Evolutionary conservation across 2,113 vertebrate genomes (phyloP).

Genomic region (Rallus limicola): DNA sequence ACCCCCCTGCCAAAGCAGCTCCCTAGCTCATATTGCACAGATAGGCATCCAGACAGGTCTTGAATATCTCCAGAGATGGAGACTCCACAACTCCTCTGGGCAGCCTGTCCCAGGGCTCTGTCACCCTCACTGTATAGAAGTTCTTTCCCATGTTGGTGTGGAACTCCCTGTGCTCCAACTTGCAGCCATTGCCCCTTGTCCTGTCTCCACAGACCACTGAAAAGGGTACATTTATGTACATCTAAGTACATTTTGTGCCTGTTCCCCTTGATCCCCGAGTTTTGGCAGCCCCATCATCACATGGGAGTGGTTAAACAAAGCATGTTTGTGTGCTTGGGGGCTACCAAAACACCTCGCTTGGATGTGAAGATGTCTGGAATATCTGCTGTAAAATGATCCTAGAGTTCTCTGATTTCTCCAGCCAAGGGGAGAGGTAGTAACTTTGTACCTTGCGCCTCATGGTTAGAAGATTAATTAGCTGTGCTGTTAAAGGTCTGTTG

Average conservation of each 20-base stretch:
- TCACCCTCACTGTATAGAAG: too few species aligned
- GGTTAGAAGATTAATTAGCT: neutral
- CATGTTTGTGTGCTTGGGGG: neutral
- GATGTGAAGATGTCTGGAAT: neutral
- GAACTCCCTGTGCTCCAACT: too few species aligned
- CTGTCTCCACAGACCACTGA: too few species aligned
- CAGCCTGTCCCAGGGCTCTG: too few species aligned
- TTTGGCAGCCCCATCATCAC: neutral
- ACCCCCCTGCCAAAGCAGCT: too few species aligned
- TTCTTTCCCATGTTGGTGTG: too few species aligned
- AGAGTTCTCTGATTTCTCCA: neutral
- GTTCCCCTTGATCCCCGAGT: accelerated
- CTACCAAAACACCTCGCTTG: neutral
- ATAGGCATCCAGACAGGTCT: too few species aligned
- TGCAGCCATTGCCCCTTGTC: too few species aligned
- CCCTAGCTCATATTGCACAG: too few species aligned
- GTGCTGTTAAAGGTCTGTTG: neutral
- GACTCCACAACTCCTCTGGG: too few species aligned
- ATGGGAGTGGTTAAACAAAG: neutral
- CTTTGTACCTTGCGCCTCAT: neutral
- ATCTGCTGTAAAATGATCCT: neutral
- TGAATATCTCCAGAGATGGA: too few species aligned
- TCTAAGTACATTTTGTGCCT: neutral
- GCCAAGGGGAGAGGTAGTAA: neutral
- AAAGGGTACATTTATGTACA: too few species aligned